Percentiles rank a stretch among this genome's conserved stretches.
These are phyloP conservation scores for Aphelenchoides besseyi DNA, from an alignment of 1,140 invertebrate species.

Conservation along the genomic window DNA sequence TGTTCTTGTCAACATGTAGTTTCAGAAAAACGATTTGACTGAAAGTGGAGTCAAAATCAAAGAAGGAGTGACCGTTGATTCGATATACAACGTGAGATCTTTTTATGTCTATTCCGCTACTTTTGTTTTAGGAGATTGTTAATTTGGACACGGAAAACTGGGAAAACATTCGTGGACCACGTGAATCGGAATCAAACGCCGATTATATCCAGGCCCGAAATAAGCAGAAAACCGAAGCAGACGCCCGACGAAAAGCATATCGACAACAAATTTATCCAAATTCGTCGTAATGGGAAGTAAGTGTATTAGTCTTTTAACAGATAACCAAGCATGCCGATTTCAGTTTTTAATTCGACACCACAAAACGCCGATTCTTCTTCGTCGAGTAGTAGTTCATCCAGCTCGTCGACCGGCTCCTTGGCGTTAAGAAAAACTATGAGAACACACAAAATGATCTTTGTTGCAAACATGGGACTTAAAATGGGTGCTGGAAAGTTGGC, in stretches of 20 bases:
- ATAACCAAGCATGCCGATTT: too few relatives aligned
- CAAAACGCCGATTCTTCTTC: background rate
- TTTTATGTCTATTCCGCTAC: background rate
- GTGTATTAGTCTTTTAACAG: too few relatives aligned
- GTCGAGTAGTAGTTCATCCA: background rate
- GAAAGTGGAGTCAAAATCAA: conserved; percentile 41
- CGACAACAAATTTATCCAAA: background rate
- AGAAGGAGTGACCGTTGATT: conserved; percentile 44
- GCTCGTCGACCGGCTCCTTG: background rate
- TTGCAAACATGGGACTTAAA: conserved; percentile 68
- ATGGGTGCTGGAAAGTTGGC: conserved; percentile 71
- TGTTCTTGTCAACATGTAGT: conserved; percentile 8
- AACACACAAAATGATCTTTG: conserved; percentile 69
- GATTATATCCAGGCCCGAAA: conserved; percentile 39
- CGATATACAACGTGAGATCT: conserved; percentile 37
- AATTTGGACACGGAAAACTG: conserved; percentile 56
- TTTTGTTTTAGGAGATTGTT: conserved; percentile 43
- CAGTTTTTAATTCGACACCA: background rate
- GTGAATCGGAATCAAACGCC: conserved; percentile 44
- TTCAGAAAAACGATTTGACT: conserved; percentile 37
- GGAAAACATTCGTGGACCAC: conserved; percentile 55
- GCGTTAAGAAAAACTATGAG: background rate
- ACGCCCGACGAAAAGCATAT: background rate
- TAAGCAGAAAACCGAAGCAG: conserved; percentile 36
- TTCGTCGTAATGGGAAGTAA: background rate